A percentile compares a stretch with the other conserved stretches of the same genome.
These are phyloP conservation scores for Dromococcyx pavoninus DNA, from an alignment of 2,797 vertebrate species.

Conservation along the genomic window DNA sequence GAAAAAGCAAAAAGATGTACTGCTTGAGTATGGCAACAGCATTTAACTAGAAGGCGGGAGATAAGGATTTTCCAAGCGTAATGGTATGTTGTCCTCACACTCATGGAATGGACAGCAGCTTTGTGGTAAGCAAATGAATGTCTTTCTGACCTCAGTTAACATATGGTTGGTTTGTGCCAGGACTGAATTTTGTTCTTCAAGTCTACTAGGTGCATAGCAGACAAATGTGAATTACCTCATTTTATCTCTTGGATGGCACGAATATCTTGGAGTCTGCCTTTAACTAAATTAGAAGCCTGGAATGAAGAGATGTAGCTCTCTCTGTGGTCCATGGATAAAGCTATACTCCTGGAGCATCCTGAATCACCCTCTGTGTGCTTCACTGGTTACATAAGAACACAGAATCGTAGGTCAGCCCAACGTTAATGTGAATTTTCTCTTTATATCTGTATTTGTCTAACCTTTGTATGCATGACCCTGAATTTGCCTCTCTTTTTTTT, in stretches of 20 bases:
- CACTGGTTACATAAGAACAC: not conserved
- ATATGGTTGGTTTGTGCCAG: not conserved
- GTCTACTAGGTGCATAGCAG: not conserved
- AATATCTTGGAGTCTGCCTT: not conserved
- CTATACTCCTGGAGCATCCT: not conserved
- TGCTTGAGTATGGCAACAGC: not conserved
- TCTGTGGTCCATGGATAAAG: not conserved
- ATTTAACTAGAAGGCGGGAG: not conserved
- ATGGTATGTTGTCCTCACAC: fast-evolving
- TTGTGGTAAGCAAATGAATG: not conserved
- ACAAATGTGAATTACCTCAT: not conserved
- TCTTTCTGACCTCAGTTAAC: slow-evolving; percentile 19
- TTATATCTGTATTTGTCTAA: not conserved
- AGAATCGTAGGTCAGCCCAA: not conserved
- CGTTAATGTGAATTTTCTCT: not conserved
- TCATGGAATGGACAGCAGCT: not conserved
- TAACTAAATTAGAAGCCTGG: not conserved
- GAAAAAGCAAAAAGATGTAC: not conserved
- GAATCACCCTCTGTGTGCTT: not conserved
- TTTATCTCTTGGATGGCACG: not conserved
- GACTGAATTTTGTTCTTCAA: not conserved
- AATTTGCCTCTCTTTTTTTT: not conserved
- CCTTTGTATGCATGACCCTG: not conserved
- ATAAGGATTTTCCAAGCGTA: not conserved
- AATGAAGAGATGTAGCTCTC: not conserved